phyloP scores from a whole-genome alignment of 2,888 invertebrate genomes.

The Leptinotarsa tumamoca region DNA sequence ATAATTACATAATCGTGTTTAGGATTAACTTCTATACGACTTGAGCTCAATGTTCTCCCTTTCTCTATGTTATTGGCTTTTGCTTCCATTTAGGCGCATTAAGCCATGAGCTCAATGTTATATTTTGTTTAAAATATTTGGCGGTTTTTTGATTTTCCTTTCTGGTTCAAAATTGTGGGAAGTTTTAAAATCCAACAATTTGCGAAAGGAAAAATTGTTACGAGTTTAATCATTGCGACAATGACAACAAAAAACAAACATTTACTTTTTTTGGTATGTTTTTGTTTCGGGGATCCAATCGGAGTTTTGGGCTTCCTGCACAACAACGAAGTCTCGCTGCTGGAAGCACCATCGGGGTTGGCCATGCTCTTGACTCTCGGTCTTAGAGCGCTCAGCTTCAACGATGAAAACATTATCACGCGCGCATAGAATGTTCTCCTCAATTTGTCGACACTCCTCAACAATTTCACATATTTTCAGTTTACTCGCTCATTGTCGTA shows the following conservation, averaged over 20 bases:
- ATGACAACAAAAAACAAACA: slow-evolving; percentile 25
- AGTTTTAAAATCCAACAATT: too few species aligned
- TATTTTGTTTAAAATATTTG: too few species aligned
- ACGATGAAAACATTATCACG: slow-evolving; percentile 70
- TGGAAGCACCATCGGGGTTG: slow-evolving; percentile 62
- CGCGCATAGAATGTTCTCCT: slow-evolving; percentile 18
- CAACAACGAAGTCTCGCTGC: slow-evolving; percentile 63
- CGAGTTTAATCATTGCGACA: too few species aligned
- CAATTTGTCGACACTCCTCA: slow-evolving; percentile 22
- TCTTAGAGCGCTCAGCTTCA: slow-evolving; percentile 70
- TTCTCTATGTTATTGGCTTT: too few species aligned
- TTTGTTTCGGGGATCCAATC: slow-evolving; percentile 67
- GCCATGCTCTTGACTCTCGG: slow-evolving; percentile 69
- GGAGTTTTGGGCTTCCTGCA: slow-evolving; percentile 73
- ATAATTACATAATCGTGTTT: too few species aligned
- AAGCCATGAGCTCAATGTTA: too few species aligned
- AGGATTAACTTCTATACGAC: too few species aligned
- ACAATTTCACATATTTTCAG: slow-evolving; percentile 24
- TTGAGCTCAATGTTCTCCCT: too few species aligned
- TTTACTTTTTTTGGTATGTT: slow-evolving; percentile 64
- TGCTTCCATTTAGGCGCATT: too few species aligned
- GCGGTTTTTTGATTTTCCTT: too few species aligned
- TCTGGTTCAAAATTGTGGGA: too few species aligned
- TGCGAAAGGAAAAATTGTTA: too few species aligned
- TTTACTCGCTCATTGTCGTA: slow-evolving; percentile 39